Base-by-base conservation (phyloP, 2,113 vertebrate species). In the Rallus limicola region DNA sequence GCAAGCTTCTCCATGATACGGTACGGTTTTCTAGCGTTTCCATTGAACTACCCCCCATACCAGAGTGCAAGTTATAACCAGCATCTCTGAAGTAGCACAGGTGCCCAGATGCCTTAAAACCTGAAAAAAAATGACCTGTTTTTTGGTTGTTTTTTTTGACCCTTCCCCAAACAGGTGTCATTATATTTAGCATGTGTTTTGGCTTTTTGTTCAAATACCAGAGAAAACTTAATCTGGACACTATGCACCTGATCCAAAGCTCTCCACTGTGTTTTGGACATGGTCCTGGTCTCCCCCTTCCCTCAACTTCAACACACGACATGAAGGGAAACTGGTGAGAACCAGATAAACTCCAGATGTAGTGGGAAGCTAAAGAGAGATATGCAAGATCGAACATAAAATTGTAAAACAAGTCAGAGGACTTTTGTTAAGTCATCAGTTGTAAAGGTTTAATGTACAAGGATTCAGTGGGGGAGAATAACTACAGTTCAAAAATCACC, bases 251-350 rank as follows among this genome's bases (percentile, higher is more conserved):
- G 34, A 88, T 70, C 9, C 71, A 93, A 11, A 88, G 58, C 75
- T 82, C 55, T 85, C 24, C 52, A 13, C 6, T 50, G 71, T 16
- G 18, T 52, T 94, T 83, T 86, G 72, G 88, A 78, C 63, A 10
- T 9, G 28, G 25, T 24, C 42, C 58, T 0, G 1, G 2, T 38
- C 19, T 26, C 20, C 75, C 31, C n/a, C 11, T 69, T 20, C 58
- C 42, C 29, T 62, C 55, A 21, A 16, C 40, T 44, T 65, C 20
- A 21, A 46, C 10, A 31, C 13, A 1, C 8, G 6, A 0, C 0
- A 0, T 29, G 44, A 74, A n/a, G 21, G 67, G 62, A 50, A 59
- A 12, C 34, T 34, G 60, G 40, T 63, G 58, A 80, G 53, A 74
- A 40, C 7, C 14, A 36, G 17, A 15, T 34, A 12, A 72, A 20